Conservation (phyloP, 2,113 vertebrate species). For the Amia ocellicauda region DNA sequence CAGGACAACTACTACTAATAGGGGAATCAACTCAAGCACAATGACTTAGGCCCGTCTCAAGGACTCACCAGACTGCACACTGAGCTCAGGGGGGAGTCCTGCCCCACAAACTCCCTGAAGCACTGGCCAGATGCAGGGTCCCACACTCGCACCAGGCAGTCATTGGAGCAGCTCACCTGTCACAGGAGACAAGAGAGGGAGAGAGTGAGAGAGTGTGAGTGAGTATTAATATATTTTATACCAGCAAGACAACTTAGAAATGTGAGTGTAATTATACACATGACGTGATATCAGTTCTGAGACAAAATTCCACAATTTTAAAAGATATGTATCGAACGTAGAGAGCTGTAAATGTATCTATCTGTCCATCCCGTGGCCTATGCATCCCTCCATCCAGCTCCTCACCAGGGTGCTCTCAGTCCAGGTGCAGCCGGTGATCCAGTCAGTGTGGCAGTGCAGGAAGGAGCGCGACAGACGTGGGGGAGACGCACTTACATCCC, state of each 20-base stretch:
- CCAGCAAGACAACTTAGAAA: no score
- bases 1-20: no score
- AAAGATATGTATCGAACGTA: no score
- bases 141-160: conserved; percentile 73
- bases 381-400: neutral
- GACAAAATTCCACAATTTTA: no score
- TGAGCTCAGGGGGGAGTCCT: conserved; percentile 61
- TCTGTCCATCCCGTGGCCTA: neutral
- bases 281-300: no score
- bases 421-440: conserved; percentile 81
- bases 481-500: conserved; percentile 62
- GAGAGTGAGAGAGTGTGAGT: conserved; percentile 7
- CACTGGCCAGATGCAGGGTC: conserved; percentile 49
- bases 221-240: no score
- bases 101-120: conserved; percentile 62
- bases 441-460: conserved; percentile 75
- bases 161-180: conserved; percentile 73
- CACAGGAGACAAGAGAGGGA: conserved; percentile 12
- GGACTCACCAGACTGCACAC: conserved; percentile 67
- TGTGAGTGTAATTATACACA: no score
- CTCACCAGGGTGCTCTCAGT: conserved; percentile 54
- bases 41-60: neutral
- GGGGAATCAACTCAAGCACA: no score
- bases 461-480: conserved; percentile 53
- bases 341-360: no score